Evolutionary conservation across 2,888 invertebrate species (phyloP).

Genomic region (Protophormia terraenovae): DNA sequence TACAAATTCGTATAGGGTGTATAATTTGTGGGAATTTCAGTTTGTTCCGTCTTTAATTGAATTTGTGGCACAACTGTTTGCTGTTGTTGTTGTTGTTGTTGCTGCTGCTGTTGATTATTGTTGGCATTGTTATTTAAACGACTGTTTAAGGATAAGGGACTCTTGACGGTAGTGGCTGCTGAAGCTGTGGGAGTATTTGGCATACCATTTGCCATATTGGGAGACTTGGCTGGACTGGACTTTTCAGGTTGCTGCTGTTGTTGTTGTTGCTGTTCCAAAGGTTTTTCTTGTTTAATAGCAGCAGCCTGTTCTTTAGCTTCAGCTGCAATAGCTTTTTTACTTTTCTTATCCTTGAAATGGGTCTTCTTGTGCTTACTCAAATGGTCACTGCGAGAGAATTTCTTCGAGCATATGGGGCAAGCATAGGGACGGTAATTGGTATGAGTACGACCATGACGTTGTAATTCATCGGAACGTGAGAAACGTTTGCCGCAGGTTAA

Average conservation of each 20-base stretch:
- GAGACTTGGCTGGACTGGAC: constrained; percentile 46
- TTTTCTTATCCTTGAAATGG: constrained; percentile 83
- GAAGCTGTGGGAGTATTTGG: constrained; percentile 49
- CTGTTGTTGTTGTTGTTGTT: constrained; percentile 22
- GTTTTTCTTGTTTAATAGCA: constrained; percentile 72
- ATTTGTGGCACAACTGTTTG: constrained; percentile 48
- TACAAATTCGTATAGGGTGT: constrained; percentile 75
- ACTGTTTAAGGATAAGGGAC: constrained; percentile 18
- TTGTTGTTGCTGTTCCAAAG: constrained; percentile 60
- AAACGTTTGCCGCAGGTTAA: constrained; percentile 94
- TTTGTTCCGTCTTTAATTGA: constrained; percentile 76
- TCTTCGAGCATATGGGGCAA: constrained; percentile 92
- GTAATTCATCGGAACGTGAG: constrained; percentile 95
- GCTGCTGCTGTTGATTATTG: constrained; percentile 21
- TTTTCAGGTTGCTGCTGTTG: constrained; percentile 65
- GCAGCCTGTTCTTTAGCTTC: constrained; percentile 75
- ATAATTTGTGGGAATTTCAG: constrained; percentile 71
- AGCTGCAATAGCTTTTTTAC: constrained; percentile 76
- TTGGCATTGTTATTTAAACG: constrained; percentile 27
- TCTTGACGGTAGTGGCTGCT: constrained; percentile 55
- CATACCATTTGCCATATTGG: constrained; percentile 48
- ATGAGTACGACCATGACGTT: constrained; percentile 93
- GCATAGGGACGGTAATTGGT: constrained; percentile 94
- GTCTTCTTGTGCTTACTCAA: constrained; percentile 96
- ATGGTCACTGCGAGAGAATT: constrained; percentile 96